Evolutionary conservation across 2,888 invertebrate genomes (phyloP), one percentile per base, ranked within the genome.

Genomic region (Eumerus sabulonum): DNA sequence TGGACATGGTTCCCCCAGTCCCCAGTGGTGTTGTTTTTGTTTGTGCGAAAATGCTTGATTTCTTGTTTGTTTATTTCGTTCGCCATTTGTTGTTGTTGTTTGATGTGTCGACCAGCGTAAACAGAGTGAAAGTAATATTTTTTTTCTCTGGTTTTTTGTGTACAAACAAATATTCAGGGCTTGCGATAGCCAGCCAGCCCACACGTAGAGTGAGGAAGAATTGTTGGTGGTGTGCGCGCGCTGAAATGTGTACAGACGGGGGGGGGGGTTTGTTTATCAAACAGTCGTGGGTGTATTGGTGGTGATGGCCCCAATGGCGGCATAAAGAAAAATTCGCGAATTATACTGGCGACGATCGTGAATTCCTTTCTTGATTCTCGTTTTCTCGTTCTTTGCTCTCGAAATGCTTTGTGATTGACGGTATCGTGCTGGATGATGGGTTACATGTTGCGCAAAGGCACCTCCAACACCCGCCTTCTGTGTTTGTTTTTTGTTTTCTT

Each of bases 91-190:
- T 77, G 67, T 77, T 77, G 67, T 48, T 73, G 59, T 68, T 68
- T 79, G 68, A 48, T 56, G 16, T 64, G 54, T 54, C 64, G 50
- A 50, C 38, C n/a, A 48, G 51, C 64, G 79, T 79, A 79, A 79
- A 79, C 79, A 79, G 59, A 71, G 79, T 79, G 79, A 70, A 79
- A 79, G 79, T 79, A 79, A 79, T 79, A 79, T 79, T 76, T 40
- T n/a, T n/a, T n/a, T n/a, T n/a, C n/a, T n/a, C n/a, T n/a, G n/a
- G n/a, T n/a, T n/a, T n/a, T 79, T 79, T 79, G 79, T 79, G 60
- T 79, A 79, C 79, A 79, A 79, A 79, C 79, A 79, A 63, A 74
- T 64, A 51, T 70, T 51, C 3, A 45, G 63, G 74, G 74, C 54
- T 68, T 74, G 62, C n/a, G n/a, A n/a, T n/a, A n/a, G 63, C 1